Percentiles rank a stretch among this genome's conserved stretches.
phyloP scores from a whole-genome alignment of 2,797 vertebrate genomes.

The Ataeniobius toweri region DNA sequence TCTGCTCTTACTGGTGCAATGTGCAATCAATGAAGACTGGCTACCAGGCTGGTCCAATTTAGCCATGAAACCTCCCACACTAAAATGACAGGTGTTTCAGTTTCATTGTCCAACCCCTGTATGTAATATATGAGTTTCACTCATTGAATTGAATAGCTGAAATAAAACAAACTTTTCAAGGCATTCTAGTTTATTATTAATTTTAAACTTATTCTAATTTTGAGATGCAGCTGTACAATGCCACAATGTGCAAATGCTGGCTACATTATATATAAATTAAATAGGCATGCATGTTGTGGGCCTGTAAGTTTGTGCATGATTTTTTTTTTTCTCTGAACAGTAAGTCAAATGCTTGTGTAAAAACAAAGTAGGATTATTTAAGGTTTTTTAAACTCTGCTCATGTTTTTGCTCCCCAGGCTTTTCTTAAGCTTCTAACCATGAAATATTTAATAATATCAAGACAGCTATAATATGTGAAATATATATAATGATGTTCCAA shows the following conservation, averaged over 20 bases:
- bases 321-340: not conserved
- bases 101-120: too few species aligned
- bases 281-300: not conserved
- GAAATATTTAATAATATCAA: constrained; percentile 41
- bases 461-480: constrained; percentile 31
- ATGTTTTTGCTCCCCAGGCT: constrained; percentile 17
- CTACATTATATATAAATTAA: not conserved
- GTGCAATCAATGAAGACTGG: too few species aligned
- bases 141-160: not conserved
- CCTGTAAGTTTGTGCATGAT: not conserved
- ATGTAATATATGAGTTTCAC: not conserved
- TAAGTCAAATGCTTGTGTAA: not conserved
- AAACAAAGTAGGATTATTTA: not conserved
- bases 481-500: constrained; percentile 11
- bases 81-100: too few species aligned
- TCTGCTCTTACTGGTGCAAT: too few species aligned
- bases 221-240: not conserved
- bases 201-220: not conserved
- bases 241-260: not conserved
- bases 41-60: too few species aligned
- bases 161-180: not conserved
- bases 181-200: too few species aligned
- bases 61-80: too few species aligned
- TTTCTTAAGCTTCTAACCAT: constrained; percentile 23
- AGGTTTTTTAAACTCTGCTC: not conserved